A percentile compares a stretch with the other conserved stretches of the same genome.
These are phyloP conservation scores for Catocala nupta DNA, from an alignment of 2,888 invertebrate genomes.

Conservation along the genomic window DNA sequence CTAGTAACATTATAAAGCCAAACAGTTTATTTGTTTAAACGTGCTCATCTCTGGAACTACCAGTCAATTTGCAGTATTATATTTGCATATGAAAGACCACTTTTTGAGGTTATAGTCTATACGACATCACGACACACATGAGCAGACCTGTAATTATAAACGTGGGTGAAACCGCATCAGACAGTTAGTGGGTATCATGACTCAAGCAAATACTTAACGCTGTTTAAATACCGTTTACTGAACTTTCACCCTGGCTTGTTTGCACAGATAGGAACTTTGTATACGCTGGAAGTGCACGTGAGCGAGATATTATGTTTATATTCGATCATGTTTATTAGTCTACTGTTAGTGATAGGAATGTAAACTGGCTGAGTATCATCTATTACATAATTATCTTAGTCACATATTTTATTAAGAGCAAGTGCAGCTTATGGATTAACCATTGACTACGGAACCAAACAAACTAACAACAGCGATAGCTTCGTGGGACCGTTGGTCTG, in stretches of 20 bases:
- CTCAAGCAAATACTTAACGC: background rate
- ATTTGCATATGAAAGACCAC: too few relatives aligned
- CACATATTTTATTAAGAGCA: background rate
- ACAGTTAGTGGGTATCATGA: background rate
- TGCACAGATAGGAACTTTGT: constrained; percentile 7
- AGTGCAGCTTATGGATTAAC: background rate
- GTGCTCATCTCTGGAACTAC: too few relatives aligned
- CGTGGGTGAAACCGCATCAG: too few relatives aligned
- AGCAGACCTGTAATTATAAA: too few relatives aligned
- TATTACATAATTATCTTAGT: background rate
- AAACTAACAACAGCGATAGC: too few relatives aligned
- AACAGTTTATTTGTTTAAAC: too few relatives aligned
- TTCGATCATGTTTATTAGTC: background rate
- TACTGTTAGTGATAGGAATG: background rate
- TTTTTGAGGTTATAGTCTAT: too few relatives aligned
- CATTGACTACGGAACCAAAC: too few relatives aligned
- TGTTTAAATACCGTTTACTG: constrained; percentile 6
- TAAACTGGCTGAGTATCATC: background rate
- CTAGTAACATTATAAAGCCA: too few relatives aligned
- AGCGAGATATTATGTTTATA: constrained; percentile 7
- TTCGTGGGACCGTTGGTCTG: too few relatives aligned
- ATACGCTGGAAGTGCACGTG: constrained; percentile 5
- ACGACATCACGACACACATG: too few relatives aligned
- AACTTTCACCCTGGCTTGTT: constrained; percentile 11
- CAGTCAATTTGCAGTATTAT: too few relatives aligned